Percentiles rank a stretch among this genome's conserved stretches.
phyloP scores from a whole-genome alignment of 1,140 invertebrate genomes.

The Penaeus indicus region DNA sequence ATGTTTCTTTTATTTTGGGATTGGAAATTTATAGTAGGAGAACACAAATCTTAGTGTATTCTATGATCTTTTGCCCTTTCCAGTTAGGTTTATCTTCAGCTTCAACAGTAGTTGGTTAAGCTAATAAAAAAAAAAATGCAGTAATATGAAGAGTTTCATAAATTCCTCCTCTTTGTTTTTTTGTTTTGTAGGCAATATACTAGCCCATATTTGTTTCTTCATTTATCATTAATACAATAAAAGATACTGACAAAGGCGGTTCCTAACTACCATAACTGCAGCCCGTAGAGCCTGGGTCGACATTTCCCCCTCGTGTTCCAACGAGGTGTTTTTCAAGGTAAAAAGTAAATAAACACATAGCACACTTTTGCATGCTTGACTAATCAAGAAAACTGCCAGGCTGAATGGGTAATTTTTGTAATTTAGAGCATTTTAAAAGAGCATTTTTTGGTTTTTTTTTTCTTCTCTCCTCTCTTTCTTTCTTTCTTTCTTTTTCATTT shows the following conservation, averaged over 20 bases:
- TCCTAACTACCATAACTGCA: slow-evolving; percentile 27
- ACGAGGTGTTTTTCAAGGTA: slow-evolving; percentile 64
- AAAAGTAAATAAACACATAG: background rate
- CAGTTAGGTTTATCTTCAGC: too few species aligned
- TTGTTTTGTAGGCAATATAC: background rate
- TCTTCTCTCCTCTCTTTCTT: too few species aligned
- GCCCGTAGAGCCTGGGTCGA: slow-evolving; percentile 53
- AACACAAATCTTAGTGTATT: too few species aligned
- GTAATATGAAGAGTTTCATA: background rate
- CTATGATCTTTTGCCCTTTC: too few species aligned
- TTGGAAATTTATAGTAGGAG: too few species aligned
- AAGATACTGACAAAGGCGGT: slow-evolving; percentile 4
- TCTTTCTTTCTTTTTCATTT: too few species aligned
- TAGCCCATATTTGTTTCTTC: background rate
- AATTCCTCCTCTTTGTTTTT: background rate
- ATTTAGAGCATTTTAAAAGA: too few species aligned
- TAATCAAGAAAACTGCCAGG: too few species aligned
- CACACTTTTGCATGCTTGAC: background rate
- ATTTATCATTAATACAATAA: background rate
- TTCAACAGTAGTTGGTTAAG: too few species aligned
- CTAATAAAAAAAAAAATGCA: background rate
- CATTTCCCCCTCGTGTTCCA: slow-evolving; percentile 61
- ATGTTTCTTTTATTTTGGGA: too few species aligned
- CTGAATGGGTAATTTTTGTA: too few species aligned
- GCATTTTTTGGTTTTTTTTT: too few species aligned